A percentile compares a stretch with the other conserved stretches of the same genome.
Conservation (phyloP, 2,113 vertebrate genomes). For the Brachyhypopomus gauderio region DNA sequence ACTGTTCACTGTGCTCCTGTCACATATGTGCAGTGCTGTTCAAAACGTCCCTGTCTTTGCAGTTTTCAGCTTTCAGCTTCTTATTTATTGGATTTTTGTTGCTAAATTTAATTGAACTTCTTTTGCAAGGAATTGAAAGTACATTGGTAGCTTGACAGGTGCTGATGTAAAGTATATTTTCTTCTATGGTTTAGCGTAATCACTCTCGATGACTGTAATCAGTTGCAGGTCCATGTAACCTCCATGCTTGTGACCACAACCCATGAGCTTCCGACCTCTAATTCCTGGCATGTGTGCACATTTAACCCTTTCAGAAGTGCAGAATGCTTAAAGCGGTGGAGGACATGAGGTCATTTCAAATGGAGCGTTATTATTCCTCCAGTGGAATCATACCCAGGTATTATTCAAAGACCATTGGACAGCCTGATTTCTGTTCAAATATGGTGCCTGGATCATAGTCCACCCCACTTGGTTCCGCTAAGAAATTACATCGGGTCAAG, state of each 20-base stretch:
- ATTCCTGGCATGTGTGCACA: not conserved
- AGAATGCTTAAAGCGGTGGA: not conserved
- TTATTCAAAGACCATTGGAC: no score
- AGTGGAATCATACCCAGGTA: no score
- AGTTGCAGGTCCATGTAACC: not conserved
- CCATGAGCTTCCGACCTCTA: not conserved
- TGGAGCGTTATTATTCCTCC: no score
- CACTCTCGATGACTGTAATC: not conserved
- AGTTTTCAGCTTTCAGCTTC: not conserved
- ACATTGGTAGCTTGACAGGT: not conserved
- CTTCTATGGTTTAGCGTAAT: not conserved
- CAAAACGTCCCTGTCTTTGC: not conserved
- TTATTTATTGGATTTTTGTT: not conserved
- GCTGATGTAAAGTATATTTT: not conserved
- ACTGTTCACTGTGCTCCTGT: not conserved
- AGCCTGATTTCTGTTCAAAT: no score
- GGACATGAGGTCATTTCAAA: no score
- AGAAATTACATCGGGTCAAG: not conserved
- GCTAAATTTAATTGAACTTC: not conserved
- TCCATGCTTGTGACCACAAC: not conserved
- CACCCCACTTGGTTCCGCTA: not conserved
- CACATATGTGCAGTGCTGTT: not conserved
- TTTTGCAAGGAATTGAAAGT: not conserved
- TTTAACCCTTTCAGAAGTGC: slow-evolving; percentile 2
- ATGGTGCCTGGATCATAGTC: not conserved